These are phyloP conservation scores for Holothuria leucospilota DNA, from an alignment of 53 echinoderm and acorn worm genomes.

Conservation along the genomic window DNA sequence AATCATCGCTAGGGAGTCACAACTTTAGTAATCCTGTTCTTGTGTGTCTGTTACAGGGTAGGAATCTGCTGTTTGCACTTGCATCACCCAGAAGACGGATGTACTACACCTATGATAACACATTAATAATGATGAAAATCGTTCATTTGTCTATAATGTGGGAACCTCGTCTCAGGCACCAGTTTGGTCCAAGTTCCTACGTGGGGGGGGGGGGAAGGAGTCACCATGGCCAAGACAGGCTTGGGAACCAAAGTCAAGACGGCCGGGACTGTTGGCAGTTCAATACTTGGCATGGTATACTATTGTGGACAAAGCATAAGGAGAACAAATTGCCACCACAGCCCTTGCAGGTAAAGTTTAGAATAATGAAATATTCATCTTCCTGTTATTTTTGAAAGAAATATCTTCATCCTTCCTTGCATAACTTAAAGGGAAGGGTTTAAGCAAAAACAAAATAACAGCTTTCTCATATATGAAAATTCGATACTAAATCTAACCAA, in stretches of 20 bases:
- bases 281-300: slow-evolving; percentile 94
- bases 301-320: slow-evolving; percentile 83
- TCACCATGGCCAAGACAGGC: slow-evolving; percentile 78
- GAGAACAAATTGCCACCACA: slow-evolving; percentile 70
- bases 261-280: slow-evolving; percentile 78
- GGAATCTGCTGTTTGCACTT: not conserved
- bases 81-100: slow-evolving; percentile 21
- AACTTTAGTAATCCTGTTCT: not conserved
- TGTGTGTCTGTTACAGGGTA: not conserved
- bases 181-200: slow-evolving; percentile 74
- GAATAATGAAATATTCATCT: too few relatives aligned
- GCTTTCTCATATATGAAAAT: too few relatives aligned
- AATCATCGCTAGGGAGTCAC: too few relatives aligned
- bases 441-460: too few relatives aligned
- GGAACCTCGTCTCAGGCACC: slow-evolving; percentile 76
- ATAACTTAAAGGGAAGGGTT: too few relatives aligned
- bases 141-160: slow-evolving; percentile 75
- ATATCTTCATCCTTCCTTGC: too few relatives aligned
- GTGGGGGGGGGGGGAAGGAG: too few relatives aligned
- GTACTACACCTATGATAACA: slow-evolving; percentile 66
- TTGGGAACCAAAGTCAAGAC: slow-evolving; percentile 75
- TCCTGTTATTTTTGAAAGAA: too few relatives aligned
- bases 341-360: slow-evolving; percentile 76
- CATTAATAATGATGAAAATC: slow-evolving; percentile 78
- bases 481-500: too few relatives aligned